Conservation (phyloP, 2,113 vertebrate genomes). For the Vulpes lagopus region DNA sequence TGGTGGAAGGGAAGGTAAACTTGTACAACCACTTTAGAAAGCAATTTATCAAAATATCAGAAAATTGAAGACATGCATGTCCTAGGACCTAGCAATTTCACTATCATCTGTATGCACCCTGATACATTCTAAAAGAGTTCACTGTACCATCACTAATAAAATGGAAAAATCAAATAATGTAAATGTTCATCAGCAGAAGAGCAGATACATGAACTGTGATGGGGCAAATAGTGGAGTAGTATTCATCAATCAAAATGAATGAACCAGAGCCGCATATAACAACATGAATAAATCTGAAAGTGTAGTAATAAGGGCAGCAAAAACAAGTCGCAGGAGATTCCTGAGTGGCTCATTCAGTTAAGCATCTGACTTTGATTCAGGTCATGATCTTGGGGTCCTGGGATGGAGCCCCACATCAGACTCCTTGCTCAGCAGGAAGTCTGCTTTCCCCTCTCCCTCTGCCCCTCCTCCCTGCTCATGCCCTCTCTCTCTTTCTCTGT, state of each 20-base stretch:
- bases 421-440: neutral
- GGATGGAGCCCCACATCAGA: neutral
- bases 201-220: neutral
- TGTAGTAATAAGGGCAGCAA: neutral
- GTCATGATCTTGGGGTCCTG: neutral
- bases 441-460: neutral
- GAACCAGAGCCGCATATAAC: neutral
- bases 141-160: neutral
- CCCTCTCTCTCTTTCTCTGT: neutral
- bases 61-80: neutral
- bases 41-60: neutral
- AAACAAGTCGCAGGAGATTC: neutral
- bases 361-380: neutral
- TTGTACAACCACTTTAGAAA: neutral
- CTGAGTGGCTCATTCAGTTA: neutral
- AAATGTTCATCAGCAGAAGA: constrained; percentile 7
- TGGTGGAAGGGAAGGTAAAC: neutral
- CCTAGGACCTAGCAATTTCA: neutral
- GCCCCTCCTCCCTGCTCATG: neutral
- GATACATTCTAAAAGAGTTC: neutral
- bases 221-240: neutral
- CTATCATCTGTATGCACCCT: neutral
- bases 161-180: neutral
- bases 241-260: constrained; percentile 16
- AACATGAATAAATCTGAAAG: neutral